A percentile compares a stretch with the other conserved stretches of the same genome.
These are phyloP conservation scores for Drosophila ambigua DNA, from an alignment of 1,140 invertebrate genomes.

Conservation along the genomic window DNA sequence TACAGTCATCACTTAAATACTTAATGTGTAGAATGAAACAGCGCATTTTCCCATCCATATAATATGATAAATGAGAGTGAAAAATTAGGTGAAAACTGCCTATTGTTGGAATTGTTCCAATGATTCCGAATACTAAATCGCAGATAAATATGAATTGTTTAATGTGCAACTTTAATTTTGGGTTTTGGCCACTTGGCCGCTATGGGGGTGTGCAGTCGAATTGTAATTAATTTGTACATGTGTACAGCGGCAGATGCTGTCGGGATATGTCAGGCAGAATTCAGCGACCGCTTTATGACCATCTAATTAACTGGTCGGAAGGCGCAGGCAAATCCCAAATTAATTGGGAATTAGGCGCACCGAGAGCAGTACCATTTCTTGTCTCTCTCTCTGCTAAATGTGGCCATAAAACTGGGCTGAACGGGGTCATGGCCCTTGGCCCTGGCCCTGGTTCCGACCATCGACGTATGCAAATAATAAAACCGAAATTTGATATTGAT, in stretches of 20 bases:
- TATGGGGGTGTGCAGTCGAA: neutral
- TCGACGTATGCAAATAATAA: slow-evolving; percentile 68
- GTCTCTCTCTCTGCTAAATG: slow-evolving; percentile 14
- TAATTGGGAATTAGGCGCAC: slow-evolving; percentile 74
- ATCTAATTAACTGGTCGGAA: slow-evolving; percentile 52
- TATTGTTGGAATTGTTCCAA: no score
- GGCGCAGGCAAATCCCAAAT: slow-evolving; percentile 68
- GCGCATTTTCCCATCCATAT: no score
- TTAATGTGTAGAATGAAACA: no score
- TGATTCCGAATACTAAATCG: no score
- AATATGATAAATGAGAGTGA: no score
- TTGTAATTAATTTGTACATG: slow-evolving; percentile 51
- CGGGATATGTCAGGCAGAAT: neutral
- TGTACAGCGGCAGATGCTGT: slow-evolving; percentile 15
- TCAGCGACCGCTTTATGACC: slow-evolving; percentile 49
- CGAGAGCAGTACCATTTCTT: slow-evolving; percentile 22
- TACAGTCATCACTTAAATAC: no score
- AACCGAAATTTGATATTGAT: slow-evolving; percentile 40
- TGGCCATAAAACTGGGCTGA: slow-evolving; percentile 52
- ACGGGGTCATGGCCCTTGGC: no score
- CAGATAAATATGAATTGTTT: slow-evolving; percentile 2
- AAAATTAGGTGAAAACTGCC: no score
- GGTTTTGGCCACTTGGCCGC: slow-evolving; percentile 2
- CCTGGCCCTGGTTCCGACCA: slow-evolving; percentile 26
- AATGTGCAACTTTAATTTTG: slow-evolving; percentile 44